Evolutionary conservation across 2,113 vertebrate species (phyloP), one percentile per base, ranked within the genome.

Genomic region (Podocnemis expansa): DNA sequence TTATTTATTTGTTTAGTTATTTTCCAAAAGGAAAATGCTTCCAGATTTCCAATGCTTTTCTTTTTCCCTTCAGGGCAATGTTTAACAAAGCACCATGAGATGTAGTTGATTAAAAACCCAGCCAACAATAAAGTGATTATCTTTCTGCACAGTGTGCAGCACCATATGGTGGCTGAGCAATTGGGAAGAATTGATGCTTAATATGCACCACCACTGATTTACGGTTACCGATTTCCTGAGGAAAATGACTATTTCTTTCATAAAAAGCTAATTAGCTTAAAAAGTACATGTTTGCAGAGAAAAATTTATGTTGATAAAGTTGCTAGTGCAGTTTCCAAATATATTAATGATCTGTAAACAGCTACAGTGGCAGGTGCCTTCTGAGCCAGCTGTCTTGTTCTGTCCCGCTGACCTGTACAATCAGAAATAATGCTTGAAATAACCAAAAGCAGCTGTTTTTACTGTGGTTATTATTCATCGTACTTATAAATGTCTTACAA

Each of bases 61-160:
- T 83, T 96, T 94, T 89, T 47, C n/a, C 63, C 63, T 70, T 70
- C 78, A 92, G 95, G 93, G 91, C 89, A 84, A 78, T 95, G 86
- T 97, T 96, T 95, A 90, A 96, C 93, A 95, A 95, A 97, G 92
- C 93, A 96, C 91, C 89, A 43, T 84, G 93, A 96, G 82, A 96
- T 95, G 82, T 90, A 95, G 91, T 87, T 97, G 95, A 96, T 97
- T 97, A 96, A 97, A 93, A 94, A 88, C 58, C 3, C 85, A 97
- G 96, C 95, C 95, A 95, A 96, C 95, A 96, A 95, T 96, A 95
- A 95, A 97, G 92, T 96, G 94, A 95, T 96, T 97, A 97, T 96
- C 96, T 97, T 96, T 96, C 96, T 95, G 91, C 93, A 89, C 91
- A 95, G 95, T 95, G 93, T 96, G 95, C 93, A 93, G 94, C 89